Conservation (phyloP, 2,888 invertebrate species). For the Nycteola revayana region DNA sequence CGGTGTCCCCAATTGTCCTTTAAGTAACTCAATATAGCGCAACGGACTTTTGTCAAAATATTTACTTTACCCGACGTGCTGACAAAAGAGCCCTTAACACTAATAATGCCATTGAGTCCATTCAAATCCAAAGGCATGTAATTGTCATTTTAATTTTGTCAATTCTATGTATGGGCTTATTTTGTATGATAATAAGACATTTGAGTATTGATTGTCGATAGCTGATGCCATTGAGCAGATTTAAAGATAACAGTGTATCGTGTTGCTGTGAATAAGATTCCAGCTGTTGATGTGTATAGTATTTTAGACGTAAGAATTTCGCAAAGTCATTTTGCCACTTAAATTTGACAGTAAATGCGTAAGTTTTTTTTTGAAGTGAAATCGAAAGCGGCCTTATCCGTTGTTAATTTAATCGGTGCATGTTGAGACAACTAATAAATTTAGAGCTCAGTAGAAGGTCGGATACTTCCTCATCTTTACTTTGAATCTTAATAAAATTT, state of each 20-base stretch:
- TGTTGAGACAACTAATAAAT: too few relatives aligned
- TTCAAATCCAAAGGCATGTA: constrained; percentile 51
- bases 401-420: too few relatives aligned
- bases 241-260: constrained; percentile 66
- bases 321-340: too few relatives aligned
- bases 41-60: constrained; percentile 78
- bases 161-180: constrained; percentile 44
- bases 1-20: constrained; percentile 57
- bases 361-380: too few relatives aligned
- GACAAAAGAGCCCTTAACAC: constrained; percentile 66
- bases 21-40: constrained; percentile 73
- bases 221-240: constrained; percentile 42
- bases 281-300: too few relatives aligned
- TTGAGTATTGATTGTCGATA: constrained; percentile 50
- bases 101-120: constrained; percentile 67
- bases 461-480: too few relatives aligned
- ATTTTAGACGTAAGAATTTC: too few relatives aligned
- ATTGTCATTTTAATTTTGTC: constrained; percentile 72
- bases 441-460: too few relatives aligned
- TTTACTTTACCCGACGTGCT: constrained; percentile 64
- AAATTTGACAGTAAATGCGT: too few relatives aligned
- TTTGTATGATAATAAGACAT: constrained; percentile 53
- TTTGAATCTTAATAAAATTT: too few relatives aligned
- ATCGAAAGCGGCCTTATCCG: too few relatives aligned
- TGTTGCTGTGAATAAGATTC: constrained; percentile 33